Conservation (phyloP, 2,113 vertebrate genomes). For the Hippotragus niger region DNA sequence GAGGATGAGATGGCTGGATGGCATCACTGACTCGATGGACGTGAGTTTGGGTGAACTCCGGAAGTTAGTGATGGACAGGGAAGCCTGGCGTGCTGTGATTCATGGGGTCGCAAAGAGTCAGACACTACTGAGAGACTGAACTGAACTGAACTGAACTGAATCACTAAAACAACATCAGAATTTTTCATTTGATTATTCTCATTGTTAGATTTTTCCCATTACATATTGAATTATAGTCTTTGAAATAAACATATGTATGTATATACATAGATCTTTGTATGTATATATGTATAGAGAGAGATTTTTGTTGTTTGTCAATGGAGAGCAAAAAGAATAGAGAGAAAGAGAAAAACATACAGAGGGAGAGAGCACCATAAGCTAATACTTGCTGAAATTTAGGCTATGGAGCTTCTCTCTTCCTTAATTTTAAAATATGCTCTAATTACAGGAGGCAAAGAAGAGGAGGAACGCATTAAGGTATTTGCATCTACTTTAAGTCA, state of each 20-base stretch:
- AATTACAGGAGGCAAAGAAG: background rate
- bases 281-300: background rate
- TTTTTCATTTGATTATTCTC: background rate
- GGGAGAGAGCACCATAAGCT: background rate
- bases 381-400: background rate
- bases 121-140: too few relatives aligned
- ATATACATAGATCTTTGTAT: background rate
- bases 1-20: too few relatives aligned
- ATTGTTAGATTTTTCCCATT: background rate
- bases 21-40: too few relatives aligned
- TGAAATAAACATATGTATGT: background rate
- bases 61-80: too few relatives aligned
- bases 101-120: too few relatives aligned
- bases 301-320: background rate
- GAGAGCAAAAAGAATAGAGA: background rate
- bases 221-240: background rate
- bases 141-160: too few relatives aligned
- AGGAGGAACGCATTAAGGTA: background rate
- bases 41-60: too few relatives aligned
- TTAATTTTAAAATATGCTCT: slow-evolving; percentile 9
- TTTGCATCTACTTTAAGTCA: slow-evolving; percentile 29
- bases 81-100: too few relatives aligned
- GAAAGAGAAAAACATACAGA: background rate
- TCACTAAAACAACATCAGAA: background rate
- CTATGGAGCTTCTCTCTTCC: background rate